phyloP scores from a whole-genome alignment of 2,113 vertebrate genomes.

The Bubo blakistoni region DNA sequence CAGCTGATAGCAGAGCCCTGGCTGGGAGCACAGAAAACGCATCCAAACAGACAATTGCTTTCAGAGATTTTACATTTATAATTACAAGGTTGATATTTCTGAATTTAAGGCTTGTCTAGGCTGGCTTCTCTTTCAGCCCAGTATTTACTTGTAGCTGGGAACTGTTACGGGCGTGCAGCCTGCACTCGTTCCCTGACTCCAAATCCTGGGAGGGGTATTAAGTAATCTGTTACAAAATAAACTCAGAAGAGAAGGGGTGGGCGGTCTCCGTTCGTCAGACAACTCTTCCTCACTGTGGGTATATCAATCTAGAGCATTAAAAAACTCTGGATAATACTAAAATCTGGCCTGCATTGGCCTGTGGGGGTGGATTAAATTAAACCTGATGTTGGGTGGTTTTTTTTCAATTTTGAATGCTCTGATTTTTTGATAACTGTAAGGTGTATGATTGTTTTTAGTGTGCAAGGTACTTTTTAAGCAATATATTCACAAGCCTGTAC shows the following conservation, averaged over 20 bases:
- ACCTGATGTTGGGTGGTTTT: background rate
- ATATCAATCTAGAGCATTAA: background rate
- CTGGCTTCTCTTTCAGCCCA: background rate
- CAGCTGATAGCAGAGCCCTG: slow-evolving; percentile 12
- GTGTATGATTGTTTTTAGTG: background rate
- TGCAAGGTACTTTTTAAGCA: background rate
- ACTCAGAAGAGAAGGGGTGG: background rate
- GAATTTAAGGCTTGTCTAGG: background rate
- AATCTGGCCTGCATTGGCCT: background rate
- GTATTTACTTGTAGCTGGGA: slow-evolving; percentile 5
- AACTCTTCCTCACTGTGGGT: background rate
- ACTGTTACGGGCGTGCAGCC: background rate
- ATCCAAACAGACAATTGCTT: background rate
- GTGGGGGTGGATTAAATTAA: background rate
- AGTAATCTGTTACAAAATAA: background rate
- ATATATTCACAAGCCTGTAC: background rate
- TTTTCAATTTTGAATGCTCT: background rate
- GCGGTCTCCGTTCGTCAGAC: background rate
- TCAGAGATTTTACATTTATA: background rate
- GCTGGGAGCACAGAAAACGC: background rate
- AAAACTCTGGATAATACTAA: background rate
- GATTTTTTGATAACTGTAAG: background rate
- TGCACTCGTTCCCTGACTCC: background rate
- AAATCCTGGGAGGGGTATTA: background rate
- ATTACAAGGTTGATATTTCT: slow-evolving; percentile 2